Base-by-base conservation (phyloP, 2,797 vertebrate species). In the Tokudaia muenninki region DNA sequence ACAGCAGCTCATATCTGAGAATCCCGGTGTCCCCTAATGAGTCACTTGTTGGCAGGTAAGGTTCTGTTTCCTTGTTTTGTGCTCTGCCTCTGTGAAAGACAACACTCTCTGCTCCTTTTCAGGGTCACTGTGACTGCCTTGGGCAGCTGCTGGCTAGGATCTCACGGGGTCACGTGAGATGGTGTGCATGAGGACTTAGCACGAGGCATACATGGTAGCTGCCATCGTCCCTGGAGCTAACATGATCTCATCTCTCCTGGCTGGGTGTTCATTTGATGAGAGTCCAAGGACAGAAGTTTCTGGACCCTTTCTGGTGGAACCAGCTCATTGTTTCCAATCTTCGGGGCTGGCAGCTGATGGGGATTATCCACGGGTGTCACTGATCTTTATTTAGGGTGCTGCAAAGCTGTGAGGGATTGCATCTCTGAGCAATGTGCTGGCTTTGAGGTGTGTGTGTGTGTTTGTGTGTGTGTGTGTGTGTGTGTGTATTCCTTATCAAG, bases 331-430 rank as follows among this genome's bases (percentile, higher is more conserved):
- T 82, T 50, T n/a, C 84, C 8, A 1, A 0, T 37, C 37, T 57
- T 77, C 31, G 5, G 61, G 24, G 63, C 3, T 87, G 87, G 87
- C 80, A 82, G 87, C 55, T 8, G 65, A 59, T 3, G 0, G 91
- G 9, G 14, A 16, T 37, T 83, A 81, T 89, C 26, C 37, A 65
- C 29, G 31, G 70, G 11, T 31, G 61, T 95, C 91, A 0, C 52
- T 72, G 90, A 29, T 80, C 72, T 97, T 96, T 90, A 82, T 63
- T 90, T 90, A 88, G 93, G 93, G 57, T 0, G 0, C 55, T 92
- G 93, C 87, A 55, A 44, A 52, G 84, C 19, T 3, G 3, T 0
- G 14, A 13, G n/a, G 10, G 34, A 44, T 44, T 84, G 83, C 29
- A 16, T 70, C 83, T 77, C 34, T 10, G 10, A n/a, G 70, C 19